Base-by-base conservation (phyloP, 1,140 invertebrate species). In the Cotesia chilonis region DNA sequence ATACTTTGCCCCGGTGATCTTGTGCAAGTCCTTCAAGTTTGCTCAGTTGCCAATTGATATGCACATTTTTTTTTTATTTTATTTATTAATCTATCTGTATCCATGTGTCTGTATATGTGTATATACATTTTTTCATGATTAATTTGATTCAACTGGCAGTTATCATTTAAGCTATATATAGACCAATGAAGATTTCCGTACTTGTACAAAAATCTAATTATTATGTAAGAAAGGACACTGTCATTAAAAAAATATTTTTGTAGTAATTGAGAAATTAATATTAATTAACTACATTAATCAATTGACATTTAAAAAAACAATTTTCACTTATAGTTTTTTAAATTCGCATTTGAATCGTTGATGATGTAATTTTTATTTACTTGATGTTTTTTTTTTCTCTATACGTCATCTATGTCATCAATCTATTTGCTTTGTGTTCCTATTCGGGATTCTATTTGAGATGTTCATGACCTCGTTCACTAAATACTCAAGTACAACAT, bases 211-310 rank as follows among this genome's bases (percentile, higher is more conserved):
- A 35, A 52, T 36, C 41, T 28, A 67, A 68, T 59, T 28, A 79
- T 79, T 79, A 80, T 79, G 47, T 78, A 78, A 80, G 77, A 70
- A 74, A 52, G 14, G 41, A 59, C 60, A 57, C 55, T 41, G 72
- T 66, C 38, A 52, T 59, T 51, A 14, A 70, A 10, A 38, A 28
- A 52, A 51, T 17, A 67, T 28, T 20, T 4, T 54, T 52, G 5
- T n/a, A 67, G 12, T 2, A 52, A 54, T 67, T n/a, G n/a, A 52
- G 51, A 52, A 20, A 67, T 54, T 6, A n/a, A 35, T 38, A 47
- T 65, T 51, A 52, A 20, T 52, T 51, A 4, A 52, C 5, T 17
- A 14, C 54, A 20, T 65, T 51, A 54, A 35, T 65, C 17, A 52
- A 17, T 4, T 4, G 4, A 10, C 20, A 52, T 12, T 54, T 54